Evolutionary conservation across 2,888 invertebrate genomes (phyloP).

Genomic region (Gastrophysa polygoni): DNA sequence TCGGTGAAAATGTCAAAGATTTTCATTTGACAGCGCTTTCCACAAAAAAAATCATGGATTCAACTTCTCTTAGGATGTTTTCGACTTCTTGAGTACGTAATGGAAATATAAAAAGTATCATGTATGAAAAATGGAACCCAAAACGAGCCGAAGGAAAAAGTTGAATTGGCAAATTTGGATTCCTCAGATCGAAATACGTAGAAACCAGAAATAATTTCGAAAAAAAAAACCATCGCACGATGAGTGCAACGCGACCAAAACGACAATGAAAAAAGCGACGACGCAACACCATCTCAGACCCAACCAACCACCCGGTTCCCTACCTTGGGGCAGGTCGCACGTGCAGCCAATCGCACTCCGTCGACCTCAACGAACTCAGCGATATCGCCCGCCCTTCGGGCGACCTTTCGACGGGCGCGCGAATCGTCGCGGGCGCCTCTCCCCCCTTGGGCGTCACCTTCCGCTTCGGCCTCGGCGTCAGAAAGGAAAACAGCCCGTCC

Average conservation of each 20-base stretch:
- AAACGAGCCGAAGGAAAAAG: too few relatives aligned
- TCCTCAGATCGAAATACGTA: too few relatives aligned
- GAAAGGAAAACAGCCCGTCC: conserved; percentile 62
- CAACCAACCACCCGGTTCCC: not conserved
- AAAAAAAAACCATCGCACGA: not conserved
- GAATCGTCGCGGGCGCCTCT: too few relatives aligned
- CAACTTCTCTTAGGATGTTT: too few relatives aligned
- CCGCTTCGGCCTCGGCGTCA: conserved; percentile 62
- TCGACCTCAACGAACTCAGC: conserved; percentile 49
- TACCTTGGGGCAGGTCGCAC: not conserved
- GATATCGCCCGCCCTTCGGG: conserved; percentile 51
- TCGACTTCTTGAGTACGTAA: too few relatives aligned
- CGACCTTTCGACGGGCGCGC: conserved; percentile 38
- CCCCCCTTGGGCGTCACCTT: conserved; percentile 26
- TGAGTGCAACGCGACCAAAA: conserved; percentile 7
- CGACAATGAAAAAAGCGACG: conserved; percentile 6
- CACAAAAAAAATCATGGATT: too few relatives aligned
- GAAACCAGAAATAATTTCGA: too few relatives aligned
- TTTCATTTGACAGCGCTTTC: too few relatives aligned
- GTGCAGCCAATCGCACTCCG: conserved; percentile 2
- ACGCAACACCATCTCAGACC: not conserved
- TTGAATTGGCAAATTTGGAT: too few relatives aligned
- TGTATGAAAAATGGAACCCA: too few relatives aligned
- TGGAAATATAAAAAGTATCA: too few relatives aligned
- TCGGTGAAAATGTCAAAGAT: too few relatives aligned